phyloP scores from a whole-genome alignment of 2,797 vertebrate genomes.

The Sitta carolinensis region DNA sequence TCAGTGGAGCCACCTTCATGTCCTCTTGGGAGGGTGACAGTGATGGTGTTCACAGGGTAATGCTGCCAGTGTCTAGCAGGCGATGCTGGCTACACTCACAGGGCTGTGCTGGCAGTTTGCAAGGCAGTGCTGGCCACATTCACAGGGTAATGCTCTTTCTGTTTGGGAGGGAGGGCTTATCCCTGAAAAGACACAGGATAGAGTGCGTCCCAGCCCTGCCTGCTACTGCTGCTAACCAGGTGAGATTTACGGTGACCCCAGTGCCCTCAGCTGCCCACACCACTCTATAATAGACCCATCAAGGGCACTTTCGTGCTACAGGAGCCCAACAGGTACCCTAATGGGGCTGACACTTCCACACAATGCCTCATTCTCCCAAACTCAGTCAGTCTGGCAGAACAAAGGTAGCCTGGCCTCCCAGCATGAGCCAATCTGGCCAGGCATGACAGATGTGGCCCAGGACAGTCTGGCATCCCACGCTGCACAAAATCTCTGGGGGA shows the following conservation, averaged over 20 bases:
- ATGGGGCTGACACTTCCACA: not conserved
- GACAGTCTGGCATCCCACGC: fast-evolving
- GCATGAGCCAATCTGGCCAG: not conserved
- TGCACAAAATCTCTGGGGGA: not conserved
- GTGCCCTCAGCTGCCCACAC: fast-evolving
- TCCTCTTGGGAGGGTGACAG: fast-evolving
- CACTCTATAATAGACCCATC: constrained; percentile 18
- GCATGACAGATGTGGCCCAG: not conserved
- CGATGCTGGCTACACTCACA: not conserved
- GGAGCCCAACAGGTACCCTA: not conserved
- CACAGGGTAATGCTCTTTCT: not conserved
- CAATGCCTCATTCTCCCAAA: not conserved
- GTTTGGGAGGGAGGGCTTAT: not conserved
- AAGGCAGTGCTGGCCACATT: not conserved
- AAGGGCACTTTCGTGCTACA: not conserved
- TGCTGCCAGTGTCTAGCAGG: not conserved
- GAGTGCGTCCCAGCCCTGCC: not conserved
- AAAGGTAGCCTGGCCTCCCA: not conserved
- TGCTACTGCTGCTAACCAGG: not conserved
- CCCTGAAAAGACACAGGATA: not conserved
- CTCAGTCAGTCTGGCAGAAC: not conserved
- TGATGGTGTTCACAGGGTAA: not conserved
- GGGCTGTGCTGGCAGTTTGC: not conserved
- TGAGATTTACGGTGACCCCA: not conserved
- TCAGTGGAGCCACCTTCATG: not conserved